phyloP scores from a whole-genome alignment of 2,888 invertebrate genomes.

The Philereme transversata region DNA sequence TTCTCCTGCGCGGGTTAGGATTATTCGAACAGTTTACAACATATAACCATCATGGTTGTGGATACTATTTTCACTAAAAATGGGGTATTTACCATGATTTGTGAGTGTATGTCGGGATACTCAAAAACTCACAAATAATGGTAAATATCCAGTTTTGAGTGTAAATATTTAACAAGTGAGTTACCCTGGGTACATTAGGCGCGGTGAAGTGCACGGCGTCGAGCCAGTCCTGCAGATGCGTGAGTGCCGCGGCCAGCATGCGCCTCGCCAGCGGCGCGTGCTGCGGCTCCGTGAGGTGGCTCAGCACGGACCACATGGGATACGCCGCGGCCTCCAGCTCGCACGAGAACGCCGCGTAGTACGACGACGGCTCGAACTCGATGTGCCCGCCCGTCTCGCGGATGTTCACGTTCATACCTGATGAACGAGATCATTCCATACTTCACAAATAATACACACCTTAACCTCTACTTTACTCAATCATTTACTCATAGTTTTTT shows the following conservation, averaged over 20 bases:
- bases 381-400: constrained; percentile 95
- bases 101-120: no score
- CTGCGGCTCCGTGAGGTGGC: constrained; percentile 90
- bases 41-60: no score
- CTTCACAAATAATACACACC: no score
- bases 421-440: no score
- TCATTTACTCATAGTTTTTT: no score
- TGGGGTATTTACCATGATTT: no score
- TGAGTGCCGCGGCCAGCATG: constrained; percentile 90
- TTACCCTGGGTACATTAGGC: constrained; percentile 81
- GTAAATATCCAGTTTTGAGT: no score
- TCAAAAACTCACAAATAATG: no score
- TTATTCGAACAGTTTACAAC: no score
- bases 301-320: constrained; percentile 98
- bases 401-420: constrained; percentile 98
- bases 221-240: constrained; percentile 94
- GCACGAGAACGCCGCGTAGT: constrained; percentile 98
- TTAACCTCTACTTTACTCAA: no score
- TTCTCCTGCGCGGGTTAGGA: no score
- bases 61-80: no score
- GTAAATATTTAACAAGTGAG: not conserved
- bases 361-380: constrained; percentile 98
- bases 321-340: constrained; percentile 98
- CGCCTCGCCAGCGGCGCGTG: constrained; percentile 90
- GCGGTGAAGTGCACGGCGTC: constrained; percentile 90